Base-by-base conservation (phyloP, 1,140 invertebrate species). In the Drosophila arawakana region DNA sequence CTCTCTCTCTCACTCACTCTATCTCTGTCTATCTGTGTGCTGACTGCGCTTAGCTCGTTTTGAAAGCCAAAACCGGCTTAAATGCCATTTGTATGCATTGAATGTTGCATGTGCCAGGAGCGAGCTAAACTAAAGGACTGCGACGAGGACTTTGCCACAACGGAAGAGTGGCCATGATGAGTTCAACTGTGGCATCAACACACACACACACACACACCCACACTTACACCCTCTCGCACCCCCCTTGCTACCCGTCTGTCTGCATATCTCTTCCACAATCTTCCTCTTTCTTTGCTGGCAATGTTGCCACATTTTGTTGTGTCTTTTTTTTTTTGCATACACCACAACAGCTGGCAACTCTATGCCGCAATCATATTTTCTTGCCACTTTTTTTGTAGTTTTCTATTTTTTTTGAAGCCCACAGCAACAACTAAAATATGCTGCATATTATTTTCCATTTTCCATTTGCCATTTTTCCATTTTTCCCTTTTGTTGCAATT, bases 41-140 rank as follows among this genome's bases (percentile, higher is more conserved):
- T 61, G 30, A 49, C 65, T 62, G 72, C 62, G 72, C 78, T 74
- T 82, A 81, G 82, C 70, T 60, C 69, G 77, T 73, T 74, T 77
- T 60, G 54, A 65, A 58, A 69, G 46, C 70, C 65, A 70, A 80
- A 78, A 75, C 76, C 78, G 60, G 80, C 83, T 88, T 91, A 84
- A 89, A 91, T 91, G 88, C 88, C 83, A 91, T 91, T 91, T 91
- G 88, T 90, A 90, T 90, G 86, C 86, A 90, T 90, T 90, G 86
- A 86, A 86, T 90, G 85, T 81, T 90, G 81, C 85, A 89, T 88
- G 80, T 78, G 75, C 47, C 77, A 60, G 71, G 50, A 71, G 46
- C 57, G 11, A 65, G 52, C 66, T 30, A 30, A 74, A 55, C 66
- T 21, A 73, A 30, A 30, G 65, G 66, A 73, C 57, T 49, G 68